A percentile compares a stretch with the other conserved stretches of the same genome.
Conservation (phyloP, 2,888 invertebrate genomes). For the Synergus umbraculus region DNA sequence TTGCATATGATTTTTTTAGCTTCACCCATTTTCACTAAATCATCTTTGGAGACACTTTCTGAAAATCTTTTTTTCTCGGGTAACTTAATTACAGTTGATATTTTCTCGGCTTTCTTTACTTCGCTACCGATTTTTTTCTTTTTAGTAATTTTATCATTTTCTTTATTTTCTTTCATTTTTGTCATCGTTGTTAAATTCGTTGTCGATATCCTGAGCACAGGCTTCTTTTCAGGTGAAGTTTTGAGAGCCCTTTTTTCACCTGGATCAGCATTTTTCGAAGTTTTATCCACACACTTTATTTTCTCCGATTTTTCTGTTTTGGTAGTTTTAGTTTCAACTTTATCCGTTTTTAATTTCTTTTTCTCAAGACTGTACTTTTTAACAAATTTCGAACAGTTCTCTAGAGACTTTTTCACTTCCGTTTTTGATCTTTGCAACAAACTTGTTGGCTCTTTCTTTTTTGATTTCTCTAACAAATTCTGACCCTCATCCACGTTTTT, state of each 20-base stretch:
- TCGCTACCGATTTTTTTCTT: conserved; percentile 70
- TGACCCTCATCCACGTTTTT: conserved; percentile 55
- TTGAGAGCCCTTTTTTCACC: conserved; percentile 56
- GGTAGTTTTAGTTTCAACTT: conserved; percentile 51
- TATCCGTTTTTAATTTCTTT: conserved; percentile 72
- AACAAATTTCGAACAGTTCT: conserved; percentile 56
- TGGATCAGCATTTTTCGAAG: conserved; percentile 14
- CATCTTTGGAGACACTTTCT: background rate
- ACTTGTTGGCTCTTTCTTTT: conserved; percentile 51
- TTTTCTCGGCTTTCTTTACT: conserved; percentile 70
- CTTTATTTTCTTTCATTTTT: conserved; percentile 62
- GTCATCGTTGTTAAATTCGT: conserved; percentile 56
- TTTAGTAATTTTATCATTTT: conserved; percentile 60
- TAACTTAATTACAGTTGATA: conserved; percentile 52
- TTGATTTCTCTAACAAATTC: conserved; percentile 60
- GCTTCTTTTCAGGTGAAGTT: conserved; percentile 44
- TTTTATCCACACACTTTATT: conserved; percentile 61
- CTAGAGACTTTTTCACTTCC: conserved; percentile 44
- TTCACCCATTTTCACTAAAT: background rate
- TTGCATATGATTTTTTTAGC: background rate
- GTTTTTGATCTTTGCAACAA: conserved; percentile 60
- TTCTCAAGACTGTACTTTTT: conserved; percentile 69
- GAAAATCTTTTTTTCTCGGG: background rate
- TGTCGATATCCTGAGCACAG: conserved; percentile 51
- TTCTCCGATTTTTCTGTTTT: conserved; percentile 54